Conservation (phyloP, 2,888 invertebrate genomes). For the Pocota personata region DNA sequence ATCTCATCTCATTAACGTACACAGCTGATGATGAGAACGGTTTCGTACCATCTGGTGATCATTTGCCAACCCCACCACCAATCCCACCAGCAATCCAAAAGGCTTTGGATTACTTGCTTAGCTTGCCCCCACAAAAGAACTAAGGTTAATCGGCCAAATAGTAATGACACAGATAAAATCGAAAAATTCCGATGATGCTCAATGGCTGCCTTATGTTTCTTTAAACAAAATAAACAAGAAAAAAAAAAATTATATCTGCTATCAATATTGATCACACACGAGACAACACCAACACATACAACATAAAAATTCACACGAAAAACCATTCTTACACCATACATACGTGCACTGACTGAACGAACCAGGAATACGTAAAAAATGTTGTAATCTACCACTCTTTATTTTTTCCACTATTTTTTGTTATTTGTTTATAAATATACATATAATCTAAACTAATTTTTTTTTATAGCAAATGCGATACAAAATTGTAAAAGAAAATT, state of each 20-base stretch:
- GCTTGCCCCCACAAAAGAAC: slow-evolving; percentile 84
- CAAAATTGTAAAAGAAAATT: slow-evolving; percentile 21
- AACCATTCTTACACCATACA: slow-evolving; percentile 51
- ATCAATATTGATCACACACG: slow-evolving; percentile 65
- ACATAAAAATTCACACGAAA: slow-evolving; percentile 35
- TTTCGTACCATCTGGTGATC: slow-evolving; percentile 85
- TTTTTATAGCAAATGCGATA: slow-evolving; percentile 73
- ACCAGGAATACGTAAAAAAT: slow-evolving; percentile 75
- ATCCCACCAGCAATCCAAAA: slow-evolving; percentile 90
- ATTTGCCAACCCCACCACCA: slow-evolving; percentile 90
- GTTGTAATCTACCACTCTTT: slow-evolving; percentile 68
- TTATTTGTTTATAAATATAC: slow-evolving; percentile 48
- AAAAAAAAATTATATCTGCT: too few species aligned
- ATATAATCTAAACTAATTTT: slow-evolving; percentile 38
- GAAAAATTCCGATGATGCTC: slow-evolving; percentile 23
- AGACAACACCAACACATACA: slow-evolving; percentile 40
- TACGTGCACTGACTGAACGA: slow-evolving; percentile 78
- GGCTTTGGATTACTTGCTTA: slow-evolving; percentile 88
- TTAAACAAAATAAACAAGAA: slow-evolving; percentile 35
- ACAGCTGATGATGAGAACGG: slow-evolving; percentile 89
- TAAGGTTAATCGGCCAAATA: slow-evolving; percentile 19
- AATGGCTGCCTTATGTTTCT: slow-evolving; percentile 52
- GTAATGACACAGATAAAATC: slow-evolving; percentile 6
- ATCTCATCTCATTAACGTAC: slow-evolving; percentile 87
- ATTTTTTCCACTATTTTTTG: slow-evolving; percentile 48